Conservation (phyloP, 2,888 invertebrate species). For the Muschampia staudingeri region DNA sequence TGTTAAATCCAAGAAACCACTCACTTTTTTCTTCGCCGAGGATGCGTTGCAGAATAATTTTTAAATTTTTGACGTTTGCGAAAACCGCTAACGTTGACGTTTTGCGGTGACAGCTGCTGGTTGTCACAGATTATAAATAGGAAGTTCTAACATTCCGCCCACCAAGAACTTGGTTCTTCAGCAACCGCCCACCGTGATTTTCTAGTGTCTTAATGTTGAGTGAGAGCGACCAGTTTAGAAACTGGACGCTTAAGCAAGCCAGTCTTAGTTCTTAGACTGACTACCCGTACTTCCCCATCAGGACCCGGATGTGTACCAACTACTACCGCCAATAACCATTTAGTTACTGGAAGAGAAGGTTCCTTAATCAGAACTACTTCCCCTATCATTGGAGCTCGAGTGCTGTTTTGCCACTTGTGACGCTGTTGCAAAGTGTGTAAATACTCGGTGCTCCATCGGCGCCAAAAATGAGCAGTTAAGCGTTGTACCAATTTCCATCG, state of each 20-base stretch:
- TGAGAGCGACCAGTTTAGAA: slow-evolving; percentile 34
- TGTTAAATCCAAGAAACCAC: no score
- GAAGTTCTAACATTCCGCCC: slow-evolving; percentile 7
- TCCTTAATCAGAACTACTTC: slow-evolving; percentile 5
- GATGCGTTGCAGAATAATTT: no score
- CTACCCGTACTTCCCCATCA: slow-evolving; percentile 29
- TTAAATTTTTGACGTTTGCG: no score
- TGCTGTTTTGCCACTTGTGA: slow-evolving; percentile 15
- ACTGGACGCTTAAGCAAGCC: slow-evolving; percentile 36
- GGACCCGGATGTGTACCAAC: slow-evolving; percentile 35
- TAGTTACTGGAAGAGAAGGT: not conserved
- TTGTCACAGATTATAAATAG: not conserved
- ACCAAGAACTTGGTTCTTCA: slow-evolving; percentile 30
- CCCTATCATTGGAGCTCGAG: not conserved
- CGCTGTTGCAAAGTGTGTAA: slow-evolving; percentile 21
- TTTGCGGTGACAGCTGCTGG: no score
- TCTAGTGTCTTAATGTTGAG: slow-evolving; percentile 5
- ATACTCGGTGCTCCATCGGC: slow-evolving; percentile 20
- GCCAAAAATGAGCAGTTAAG: slow-evolving; percentile 20
- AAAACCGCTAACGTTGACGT: no score
- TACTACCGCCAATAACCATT: not conserved
- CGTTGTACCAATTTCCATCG: slow-evolving; percentile 17
- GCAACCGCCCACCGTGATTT: slow-evolving; percentile 39
- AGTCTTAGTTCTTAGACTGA: slow-evolving; percentile 24
- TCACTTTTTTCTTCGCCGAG: no score